Base-by-base conservation (phyloP, 2,113 vertebrate genomes). In the Gasterosteus aculeatus region DNA sequence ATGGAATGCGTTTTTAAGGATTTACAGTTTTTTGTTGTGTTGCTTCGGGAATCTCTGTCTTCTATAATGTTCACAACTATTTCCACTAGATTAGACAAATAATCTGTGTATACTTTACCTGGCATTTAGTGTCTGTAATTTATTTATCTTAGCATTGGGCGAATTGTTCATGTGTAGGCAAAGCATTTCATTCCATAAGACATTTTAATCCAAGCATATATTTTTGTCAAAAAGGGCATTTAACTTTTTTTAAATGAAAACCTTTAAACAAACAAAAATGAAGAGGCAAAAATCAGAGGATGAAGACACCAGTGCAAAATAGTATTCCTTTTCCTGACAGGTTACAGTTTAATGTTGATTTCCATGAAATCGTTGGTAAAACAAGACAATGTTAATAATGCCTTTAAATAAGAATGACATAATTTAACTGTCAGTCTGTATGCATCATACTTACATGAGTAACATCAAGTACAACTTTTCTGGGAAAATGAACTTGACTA, bases 361-460 rank as follows among this genome's bases (percentile, higher is more conserved):
- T 94, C 94, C 92, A 61, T 94, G 94, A 95, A 95, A 95, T 94
- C 84, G 78, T 89, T 65, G 53, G 31, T 60, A 57, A 58, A 80
- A 38, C 10, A 57, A 82, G 77, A 81, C 80, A 51, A 75, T 81
- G 67, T 83, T 85, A 88, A 87, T 69, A 69, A 83, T 76, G 33
- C 26, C 26, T 76, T 66, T 75, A 72, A 18, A 71, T 18, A 42
- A 87, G 7, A 62, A 61, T 72, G 33, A 54, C 31, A 70, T 69
- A 14, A 72, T 57, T 75, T 41, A 69, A 59, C 31, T 69, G 5
- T 53, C 59, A 78, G 6, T 86, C 61, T 85, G 81, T 85, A 81
- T 86, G 76, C 80, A 78, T 86, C 77, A 80, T 85, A 84, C 75
- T 72, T 72, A 5, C 14, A 29, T 26, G 42, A 44, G 11, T 77